Percentiles rank a stretch among this genome's conserved stretches.
Evolutionary conservation across 2,888 invertebrate genomes (phyloP).

Genomic region (Hymenopus coronatus): DNA sequence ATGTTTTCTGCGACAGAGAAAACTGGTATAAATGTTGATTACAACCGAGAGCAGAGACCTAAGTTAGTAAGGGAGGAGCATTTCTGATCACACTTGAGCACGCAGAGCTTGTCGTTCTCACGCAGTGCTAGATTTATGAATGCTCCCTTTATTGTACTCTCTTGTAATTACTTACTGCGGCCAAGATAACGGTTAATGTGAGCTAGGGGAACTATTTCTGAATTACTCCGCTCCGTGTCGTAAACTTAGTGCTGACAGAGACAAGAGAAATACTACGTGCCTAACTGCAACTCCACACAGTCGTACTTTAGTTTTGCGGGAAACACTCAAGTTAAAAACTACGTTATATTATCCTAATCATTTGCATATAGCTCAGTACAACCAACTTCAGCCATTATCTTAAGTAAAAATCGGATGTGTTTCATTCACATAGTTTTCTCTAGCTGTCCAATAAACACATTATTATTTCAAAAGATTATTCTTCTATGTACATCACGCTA

Average conservation of each 20-base stretch:
- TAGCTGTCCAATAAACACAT: too few relatives aligned
- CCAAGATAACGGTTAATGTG: not conserved
- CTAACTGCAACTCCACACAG: not conserved
- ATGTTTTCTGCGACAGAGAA: too few relatives aligned
- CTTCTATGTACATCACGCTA: too few relatives aligned
- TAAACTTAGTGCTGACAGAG: not conserved
- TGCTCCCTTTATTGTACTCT: not conserved
- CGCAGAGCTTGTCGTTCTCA: not conserved
- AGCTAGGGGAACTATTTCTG: not conserved
- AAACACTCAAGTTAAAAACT: not conserved
- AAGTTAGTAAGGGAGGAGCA: not conserved
- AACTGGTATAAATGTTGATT: too few relatives aligned
- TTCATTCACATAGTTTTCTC: too few relatives aligned
- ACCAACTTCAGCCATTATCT: too few relatives aligned
- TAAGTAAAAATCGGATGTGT: too few relatives aligned
- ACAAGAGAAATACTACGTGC: not conserved
- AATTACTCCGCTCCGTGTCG: not conserved
- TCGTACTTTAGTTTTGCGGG: not conserved
- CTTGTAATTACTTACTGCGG: not conserved
- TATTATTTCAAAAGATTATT: too few relatives aligned
- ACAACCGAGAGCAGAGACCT: not conserved
- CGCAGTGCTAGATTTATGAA: not conserved
- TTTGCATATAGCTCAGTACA: not conserved
- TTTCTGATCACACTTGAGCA: not conserved
- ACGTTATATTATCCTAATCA: not conserved